A percentile compares a stretch with the other conserved stretches of the same genome.
Evolutionary conservation across 2,113 vertebrate genomes (phyloP).

Genomic region (Oenanthe oenanthe): DNA sequence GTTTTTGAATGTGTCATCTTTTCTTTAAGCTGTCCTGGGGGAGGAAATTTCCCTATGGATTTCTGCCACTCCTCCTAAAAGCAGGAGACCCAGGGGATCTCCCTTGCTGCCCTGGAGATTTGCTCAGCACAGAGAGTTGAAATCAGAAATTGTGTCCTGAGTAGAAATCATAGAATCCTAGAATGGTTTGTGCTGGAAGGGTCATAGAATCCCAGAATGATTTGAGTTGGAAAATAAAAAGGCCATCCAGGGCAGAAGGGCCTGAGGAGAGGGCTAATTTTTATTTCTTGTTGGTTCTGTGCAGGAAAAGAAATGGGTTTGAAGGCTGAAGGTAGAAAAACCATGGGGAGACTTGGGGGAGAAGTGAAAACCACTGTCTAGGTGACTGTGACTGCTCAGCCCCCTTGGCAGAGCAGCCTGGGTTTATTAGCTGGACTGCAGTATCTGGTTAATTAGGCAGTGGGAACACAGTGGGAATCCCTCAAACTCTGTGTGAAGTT

Average conservation of each 20-base stretch:
- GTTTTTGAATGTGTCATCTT: not conserved
- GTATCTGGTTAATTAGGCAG: not conserved
- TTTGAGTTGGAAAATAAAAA: not conserved
- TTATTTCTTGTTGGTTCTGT: not conserved
- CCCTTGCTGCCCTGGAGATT: not conserved
- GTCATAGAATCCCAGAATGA: not conserved
- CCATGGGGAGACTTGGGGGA: fast-evolving
- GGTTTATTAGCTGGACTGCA: not conserved
- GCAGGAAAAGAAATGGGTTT: not conserved
- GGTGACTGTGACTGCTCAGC: not conserved
- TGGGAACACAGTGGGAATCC: not conserved
- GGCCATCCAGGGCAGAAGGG: not conserved
- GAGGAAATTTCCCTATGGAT: fast-evolving
- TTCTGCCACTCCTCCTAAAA: not conserved
- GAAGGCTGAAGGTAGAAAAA: not conserved
- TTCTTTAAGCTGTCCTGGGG: not conserved
- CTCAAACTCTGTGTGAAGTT: not conserved
- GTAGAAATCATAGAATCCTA: not conserved
- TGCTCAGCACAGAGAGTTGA: not conserved
- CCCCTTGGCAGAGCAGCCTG: not conserved
- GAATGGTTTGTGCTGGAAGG: not conserved
- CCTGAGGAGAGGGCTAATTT: not conserved
- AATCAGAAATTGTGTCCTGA: not conserved
- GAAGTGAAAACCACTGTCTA: not conserved
- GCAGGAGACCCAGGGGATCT: not conserved